Evolutionary conservation across 2,888 invertebrate species (phyloP), one percentile per base, ranked within the genome.

Genomic region (Dilophus febrilis): DNA sequence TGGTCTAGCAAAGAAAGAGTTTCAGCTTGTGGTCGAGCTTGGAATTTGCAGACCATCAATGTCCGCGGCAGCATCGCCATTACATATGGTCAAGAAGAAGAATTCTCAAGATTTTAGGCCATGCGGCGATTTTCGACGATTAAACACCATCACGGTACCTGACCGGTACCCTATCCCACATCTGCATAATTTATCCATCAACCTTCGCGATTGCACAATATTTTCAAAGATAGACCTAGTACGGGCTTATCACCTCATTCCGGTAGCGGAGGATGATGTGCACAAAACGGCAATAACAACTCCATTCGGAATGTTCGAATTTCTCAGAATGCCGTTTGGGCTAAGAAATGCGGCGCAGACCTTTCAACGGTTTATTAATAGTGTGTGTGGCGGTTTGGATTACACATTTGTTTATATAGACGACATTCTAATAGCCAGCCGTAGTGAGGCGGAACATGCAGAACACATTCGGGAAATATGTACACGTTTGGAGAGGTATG

Each of bases 281-380:
- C 45, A 29, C 1, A 56, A 59, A 42, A 56, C 56, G 2, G 56
- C 52, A 1, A 46, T 53, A 4, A 50, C 42, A 2, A 53, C 54
- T 5, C 49, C 52, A 1, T 56, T 57, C 42, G 56, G 54, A 2
- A 40, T 56, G 2, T 58, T 49, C 38, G 56, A 57, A 44, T 54
- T 49, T 38, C 18, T 46, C 1, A 16, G 34, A 8, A 51, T 56
- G 54, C 44, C 48, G 8, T 53, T 51, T 26, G 52, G 51, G 2
- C 46, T 55, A 1, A 29, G 49, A 1, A 55, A 55, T 31, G 51
- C 28, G 8, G 27, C 36, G 3, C 53, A 53, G 35, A 53, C 54
- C 0, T 59, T 58, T 42, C 53, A 54, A 41, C 43, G 54, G 2
- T 35, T 35, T 2, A 28, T 36, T 13, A 12, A 50, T 1, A 54